Evolutionary conservation across 1,140 invertebrate species (phyloP).

Genomic region (Popillia japonica): DNA sequence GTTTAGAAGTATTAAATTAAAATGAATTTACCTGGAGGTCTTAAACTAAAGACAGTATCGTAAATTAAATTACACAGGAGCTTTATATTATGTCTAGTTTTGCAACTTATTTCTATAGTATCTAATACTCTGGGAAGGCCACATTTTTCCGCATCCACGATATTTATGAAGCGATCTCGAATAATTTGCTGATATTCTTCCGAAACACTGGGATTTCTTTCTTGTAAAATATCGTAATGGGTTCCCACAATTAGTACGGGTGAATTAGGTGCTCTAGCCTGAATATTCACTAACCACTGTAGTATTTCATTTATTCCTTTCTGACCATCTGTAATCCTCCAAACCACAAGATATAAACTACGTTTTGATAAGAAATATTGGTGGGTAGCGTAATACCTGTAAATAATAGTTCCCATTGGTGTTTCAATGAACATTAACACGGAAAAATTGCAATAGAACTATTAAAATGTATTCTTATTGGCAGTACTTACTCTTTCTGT

Average conservation of each 20-base stretch:
- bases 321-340: constrained; percentile 93
- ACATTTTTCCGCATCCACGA: constrained; percentile 95
- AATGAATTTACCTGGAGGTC: constrained; percentile 73
- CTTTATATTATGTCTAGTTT: constrained; percentile 90
- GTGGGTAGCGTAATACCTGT: constrained; percentile 91
- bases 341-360: constrained; percentile 94
- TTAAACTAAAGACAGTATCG: constrained; percentile 90
- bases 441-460: not conserved
- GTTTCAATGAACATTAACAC: not conserved
- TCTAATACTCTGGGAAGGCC: constrained; percentile 93
- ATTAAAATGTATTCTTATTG: not conserved
- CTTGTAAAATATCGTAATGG: constrained; percentile 89
- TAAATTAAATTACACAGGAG: constrained; percentile 93
- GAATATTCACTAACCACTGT: constrained; percentile 96
- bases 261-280: constrained; percentile 91
- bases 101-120: constrained; percentile 88
- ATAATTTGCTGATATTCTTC: constrained; percentile 91
- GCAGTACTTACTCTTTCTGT: constrained; percentile 77
- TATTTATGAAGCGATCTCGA: constrained; percentile 88
- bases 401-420: constrained; percentile 51
- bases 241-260: constrained; percentile 95
- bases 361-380: constrained; percentile 97
- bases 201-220: constrained; percentile 76
- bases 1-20: constrained; percentile 5
- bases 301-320: constrained; percentile 89